Evolutionary conservation across 2,797 vertebrate species (phyloP).

Genomic region (Amphiprion clarkii): DNA sequence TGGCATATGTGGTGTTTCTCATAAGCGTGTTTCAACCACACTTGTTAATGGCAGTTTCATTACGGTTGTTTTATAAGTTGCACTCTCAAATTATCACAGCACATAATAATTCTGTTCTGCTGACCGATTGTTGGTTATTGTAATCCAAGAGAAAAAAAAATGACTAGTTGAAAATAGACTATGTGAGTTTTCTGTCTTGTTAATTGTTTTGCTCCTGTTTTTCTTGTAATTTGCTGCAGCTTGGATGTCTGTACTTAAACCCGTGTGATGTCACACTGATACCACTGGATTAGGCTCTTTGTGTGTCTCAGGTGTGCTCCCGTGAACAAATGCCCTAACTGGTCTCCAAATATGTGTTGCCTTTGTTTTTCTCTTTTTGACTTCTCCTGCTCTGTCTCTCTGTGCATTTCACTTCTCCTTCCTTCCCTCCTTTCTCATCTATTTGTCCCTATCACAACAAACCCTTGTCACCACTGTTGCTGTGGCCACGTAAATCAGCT

Average conservation of each 20-base stretch:
- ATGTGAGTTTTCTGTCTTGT: not conserved
- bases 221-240: slow-evolving; percentile 16
- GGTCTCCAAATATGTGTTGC: slow-evolving; percentile 18
- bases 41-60: slow-evolving; percentile 75
- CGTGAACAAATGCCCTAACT: slow-evolving; percentile 47
- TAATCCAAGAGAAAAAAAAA: slow-evolving; percentile 13
- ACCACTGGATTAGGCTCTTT: slow-evolving; percentile 41
- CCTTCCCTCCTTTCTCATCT: slow-evolving; percentile 36
- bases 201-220: slow-evolving; percentile 5
- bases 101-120: slow-evolving; percentile 27
- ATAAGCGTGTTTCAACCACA: slow-evolving; percentile 75
- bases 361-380: slow-evolving; percentile 42
- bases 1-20: slow-evolving; percentile 84
- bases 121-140: slow-evolving; percentile 9
- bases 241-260: slow-evolving; percentile 20
- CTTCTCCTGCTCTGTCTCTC: slow-evolving; percentile 39
- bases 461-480: slow-evolving; percentile 72
- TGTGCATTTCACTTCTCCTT: slow-evolving; percentile 37
- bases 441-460: slow-evolving; percentile 74
- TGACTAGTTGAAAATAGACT: not conserved
- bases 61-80: slow-evolving; percentile 50
- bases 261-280: slow-evolving; percentile 36
- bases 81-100: slow-evolving; percentile 49
- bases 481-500: slow-evolving; percentile 76
- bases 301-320: slow-evolving; percentile 57